Percentiles rank a stretch among this genome's conserved stretches.
These are phyloP conservation scores for Rhagonycha lutea DNA, from an alignment of 2,888 invertebrate species.

Conservation along the genomic window DNA sequence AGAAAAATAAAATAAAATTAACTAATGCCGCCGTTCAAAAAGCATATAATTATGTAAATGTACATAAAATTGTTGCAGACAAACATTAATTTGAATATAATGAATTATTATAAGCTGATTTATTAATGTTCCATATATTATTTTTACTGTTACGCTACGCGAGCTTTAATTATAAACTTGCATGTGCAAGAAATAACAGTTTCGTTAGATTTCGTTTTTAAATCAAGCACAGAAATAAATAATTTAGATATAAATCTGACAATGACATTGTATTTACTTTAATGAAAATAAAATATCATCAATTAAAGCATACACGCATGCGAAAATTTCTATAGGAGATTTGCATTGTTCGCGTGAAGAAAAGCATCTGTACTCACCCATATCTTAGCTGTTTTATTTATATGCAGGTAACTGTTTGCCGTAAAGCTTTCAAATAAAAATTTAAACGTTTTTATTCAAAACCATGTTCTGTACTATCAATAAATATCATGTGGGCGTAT, in stretches of 20 bases:
- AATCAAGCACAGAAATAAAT: not conserved
- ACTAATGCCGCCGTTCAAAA: not conserved
- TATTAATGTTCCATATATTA: not conserved
- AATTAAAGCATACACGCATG: slow-evolving; percentile 14
- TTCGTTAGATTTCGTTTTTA: not conserved
- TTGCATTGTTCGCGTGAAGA: slow-evolving; percentile 15
- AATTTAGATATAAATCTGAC: not conserved
- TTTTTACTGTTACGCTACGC: not conserved
- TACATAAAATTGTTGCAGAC: not conserved
- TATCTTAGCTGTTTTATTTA: slow-evolving; percentile 15
- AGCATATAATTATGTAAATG: not conserved
- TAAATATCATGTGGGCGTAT: not conserved
- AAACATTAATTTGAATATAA: not conserved
- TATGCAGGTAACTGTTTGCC: slow-evolving; percentile 14
- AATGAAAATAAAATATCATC: slow-evolving; percentile 1
- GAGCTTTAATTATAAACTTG: not conserved
- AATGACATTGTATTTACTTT: not conserved
- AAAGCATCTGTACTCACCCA: slow-evolving; percentile 16
- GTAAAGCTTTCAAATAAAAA: slow-evolving; percentile 6
- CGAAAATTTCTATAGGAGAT: slow-evolving; percentile 8
- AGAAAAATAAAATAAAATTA: not conserved
- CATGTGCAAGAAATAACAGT: not conserved
- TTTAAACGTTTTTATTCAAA: not conserved
- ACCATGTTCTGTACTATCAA: not conserved
- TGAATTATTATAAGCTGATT: not conserved